These are phyloP conservation scores for Dryadula phaetusa DNA, from an alignment of 2,888 invertebrate genomes.

Conservation along the genomic window DNA sequence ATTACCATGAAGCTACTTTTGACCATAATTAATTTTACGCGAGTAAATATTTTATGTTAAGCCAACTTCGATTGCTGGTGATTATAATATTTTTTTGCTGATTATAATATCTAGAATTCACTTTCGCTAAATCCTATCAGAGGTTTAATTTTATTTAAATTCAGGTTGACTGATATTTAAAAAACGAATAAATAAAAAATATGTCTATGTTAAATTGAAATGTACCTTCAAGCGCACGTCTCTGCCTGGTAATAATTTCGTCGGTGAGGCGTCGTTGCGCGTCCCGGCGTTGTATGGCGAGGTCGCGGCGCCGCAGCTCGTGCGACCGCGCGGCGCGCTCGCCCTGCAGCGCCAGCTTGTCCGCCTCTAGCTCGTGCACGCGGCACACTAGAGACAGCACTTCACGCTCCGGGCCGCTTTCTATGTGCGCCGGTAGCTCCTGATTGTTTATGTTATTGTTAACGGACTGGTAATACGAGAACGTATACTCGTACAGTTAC, in stretches of 20 bases:
- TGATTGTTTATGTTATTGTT: not conserved
- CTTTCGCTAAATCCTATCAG: no score
- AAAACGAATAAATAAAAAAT: not conserved
- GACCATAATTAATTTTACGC: no score
- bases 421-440: conserved; percentile 93
- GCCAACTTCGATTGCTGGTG: no score
- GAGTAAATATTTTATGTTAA: no score
- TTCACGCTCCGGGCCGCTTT: conserved; percentile 95
- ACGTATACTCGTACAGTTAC: no score
- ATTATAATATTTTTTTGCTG: no score
- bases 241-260: conserved; percentile 95
- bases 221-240: conserved; percentile 92
- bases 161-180: no score
- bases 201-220: no score
- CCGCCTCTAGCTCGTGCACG: conserved; percentile 97
- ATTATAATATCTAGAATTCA: no score
- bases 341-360: conserved; percentile 96
- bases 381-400: conserved; percentile 93
- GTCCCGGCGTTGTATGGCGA: conserved; percentile 92
- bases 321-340: conserved; percentile 93
- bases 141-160: no score
- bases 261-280: conserved; percentile 94
- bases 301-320: conserved; percentile 92
- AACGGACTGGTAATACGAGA: no score
- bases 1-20: no score